Conservation (phyloP, 2,888 invertebrate genomes). For the Mantis religiosa region DNA sequence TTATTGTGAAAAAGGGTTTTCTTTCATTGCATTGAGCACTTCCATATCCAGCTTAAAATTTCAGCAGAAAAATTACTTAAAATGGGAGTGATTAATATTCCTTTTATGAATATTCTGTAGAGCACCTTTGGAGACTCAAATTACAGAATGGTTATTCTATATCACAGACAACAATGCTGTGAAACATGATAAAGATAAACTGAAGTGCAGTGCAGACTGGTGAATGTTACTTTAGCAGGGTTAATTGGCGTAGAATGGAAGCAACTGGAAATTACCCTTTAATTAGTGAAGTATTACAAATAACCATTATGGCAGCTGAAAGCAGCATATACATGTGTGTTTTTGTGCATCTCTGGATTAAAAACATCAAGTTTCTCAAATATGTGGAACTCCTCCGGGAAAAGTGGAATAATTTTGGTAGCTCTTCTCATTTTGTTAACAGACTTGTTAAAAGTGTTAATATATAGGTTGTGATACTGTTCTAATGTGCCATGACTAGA, state of each 20-base stretch:
- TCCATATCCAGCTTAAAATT: not conserved
- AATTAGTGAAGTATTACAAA: not conserved
- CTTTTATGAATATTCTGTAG: not conserved
- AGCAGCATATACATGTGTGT: not conserved
- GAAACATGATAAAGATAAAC: not conserved
- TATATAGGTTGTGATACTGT: conserved; percentile 26
- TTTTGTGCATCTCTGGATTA: not conserved
- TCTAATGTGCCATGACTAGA: conserved; percentile 23
- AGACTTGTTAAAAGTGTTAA: not conserved
- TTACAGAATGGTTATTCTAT: not conserved
- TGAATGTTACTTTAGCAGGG: not conserved
- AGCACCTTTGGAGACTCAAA: not conserved
- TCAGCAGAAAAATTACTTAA: not conserved
- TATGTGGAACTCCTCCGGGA: not conserved
- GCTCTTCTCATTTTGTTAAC: not conserved
- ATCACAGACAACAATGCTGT: not conserved
- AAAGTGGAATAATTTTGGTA: not conserved
- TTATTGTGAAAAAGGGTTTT: not conserved
- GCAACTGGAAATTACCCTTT: not conserved
- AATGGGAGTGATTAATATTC: not conserved
- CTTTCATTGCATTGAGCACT: not conserved
- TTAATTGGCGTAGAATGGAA: not conserved
- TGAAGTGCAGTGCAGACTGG: not conserved
- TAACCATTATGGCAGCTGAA: not conserved
- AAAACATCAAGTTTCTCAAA: not conserved